Percentiles rank a stretch among this genome's conserved stretches.
phyloP scores from a whole-genome alignment of 2,797 vertebrate genomes.

The Macroramphosus scolopax region DNA sequence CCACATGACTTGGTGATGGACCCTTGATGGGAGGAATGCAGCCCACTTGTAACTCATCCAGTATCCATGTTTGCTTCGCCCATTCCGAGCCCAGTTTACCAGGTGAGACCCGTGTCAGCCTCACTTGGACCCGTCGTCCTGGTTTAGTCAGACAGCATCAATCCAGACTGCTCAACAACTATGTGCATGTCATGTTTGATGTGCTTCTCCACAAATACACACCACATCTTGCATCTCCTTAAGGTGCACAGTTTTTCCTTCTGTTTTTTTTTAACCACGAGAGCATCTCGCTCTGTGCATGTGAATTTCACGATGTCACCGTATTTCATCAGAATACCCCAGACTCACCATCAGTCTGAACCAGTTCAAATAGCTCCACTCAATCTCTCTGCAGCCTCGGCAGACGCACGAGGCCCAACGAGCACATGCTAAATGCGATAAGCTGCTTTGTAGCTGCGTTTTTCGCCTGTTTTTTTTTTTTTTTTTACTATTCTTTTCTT shows the following conservation, averaged over 20 bases:
- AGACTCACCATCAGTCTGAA: slow-evolving; percentile 74
- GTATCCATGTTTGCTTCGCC: no score
- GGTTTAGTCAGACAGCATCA: no score
- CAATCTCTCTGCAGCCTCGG: slow-evolving; percentile 68
- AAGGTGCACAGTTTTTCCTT: slow-evolving; percentile 46
- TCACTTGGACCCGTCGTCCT: no score
- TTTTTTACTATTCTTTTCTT: slow-evolving; percentile 69
- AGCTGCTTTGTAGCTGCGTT: slow-evolving; percentile 71
- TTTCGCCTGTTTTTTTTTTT: slow-evolving; percentile 48
- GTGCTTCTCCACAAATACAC: slow-evolving; percentile 16
- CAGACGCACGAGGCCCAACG: slow-evolving; percentile 72
- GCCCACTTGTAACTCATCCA: no score
- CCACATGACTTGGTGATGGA: no score
- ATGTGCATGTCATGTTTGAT: slow-evolving; percentile 6
- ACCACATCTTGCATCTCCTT: slow-evolving; percentile 23
- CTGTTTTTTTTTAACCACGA: slow-evolving; percentile 24
- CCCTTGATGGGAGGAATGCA: no score
- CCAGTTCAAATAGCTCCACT: slow-evolving; percentile 73
- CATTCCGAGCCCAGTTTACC: no score
- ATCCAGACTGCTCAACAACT: slow-evolving; percentile 7
- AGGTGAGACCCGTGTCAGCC: no score
- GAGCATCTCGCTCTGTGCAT: slow-evolving; percentile 34
- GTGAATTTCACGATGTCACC: slow-evolving; percentile 67
- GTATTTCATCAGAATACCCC: slow-evolving; percentile 79
- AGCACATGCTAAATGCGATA: slow-evolving; percentile 74